phyloP scores from a whole-genome alignment of 2,888 invertebrate species.

The Cetonia aurata region DNA sequence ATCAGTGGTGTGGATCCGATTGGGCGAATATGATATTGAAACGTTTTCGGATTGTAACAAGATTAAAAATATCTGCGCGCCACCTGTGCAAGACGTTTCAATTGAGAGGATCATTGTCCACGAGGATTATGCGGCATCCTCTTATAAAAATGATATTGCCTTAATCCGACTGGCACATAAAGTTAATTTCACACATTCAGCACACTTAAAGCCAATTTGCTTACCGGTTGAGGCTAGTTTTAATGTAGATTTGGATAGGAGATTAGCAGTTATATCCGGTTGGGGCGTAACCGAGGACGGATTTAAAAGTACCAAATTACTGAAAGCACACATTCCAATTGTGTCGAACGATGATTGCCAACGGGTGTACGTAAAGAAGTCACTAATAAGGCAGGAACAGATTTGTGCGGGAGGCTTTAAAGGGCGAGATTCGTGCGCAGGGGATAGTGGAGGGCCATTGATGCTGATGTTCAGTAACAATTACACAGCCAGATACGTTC shows the following conservation, averaged over 20 bases:
- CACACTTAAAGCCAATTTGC: constrained; percentile 67
- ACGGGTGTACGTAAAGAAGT: constrained; percentile 55
- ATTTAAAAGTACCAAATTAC: constrained; percentile 61
- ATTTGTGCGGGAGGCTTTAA: constrained; percentile 76
- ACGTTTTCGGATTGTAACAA: constrained; percentile 66
- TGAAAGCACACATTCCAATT: constrained; percentile 65
- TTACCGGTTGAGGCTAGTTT: constrained; percentile 63
- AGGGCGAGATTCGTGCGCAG: constrained; percentile 74
- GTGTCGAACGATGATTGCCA: constrained; percentile 62
- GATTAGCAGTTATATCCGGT: constrained; percentile 75
- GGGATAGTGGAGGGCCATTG: constrained; percentile 80
- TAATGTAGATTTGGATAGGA: constrained; percentile 65
- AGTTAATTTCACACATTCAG: constrained; percentile 51
- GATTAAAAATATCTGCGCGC: constrained; percentile 61
- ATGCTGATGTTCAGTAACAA: constrained; percentile 53
- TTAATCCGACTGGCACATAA: constrained; percentile 64
- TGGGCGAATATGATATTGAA: constrained; percentile 73
- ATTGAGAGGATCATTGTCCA: constrained; percentile 69
- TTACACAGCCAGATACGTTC: constrained; percentile 68
- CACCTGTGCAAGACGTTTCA: constrained; percentile 68
- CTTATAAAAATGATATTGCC: constrained; percentile 72
- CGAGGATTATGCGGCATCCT: constrained; percentile 67
- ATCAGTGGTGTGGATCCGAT: constrained; percentile 69
- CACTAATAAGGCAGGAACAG: constrained; percentile 62
- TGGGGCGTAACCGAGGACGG: constrained; percentile 80